These are phyloP conservation scores for Leptopilina boulardi DNA, from an alignment of 1,140 invertebrate species.

Conservation along the genomic window DNA sequence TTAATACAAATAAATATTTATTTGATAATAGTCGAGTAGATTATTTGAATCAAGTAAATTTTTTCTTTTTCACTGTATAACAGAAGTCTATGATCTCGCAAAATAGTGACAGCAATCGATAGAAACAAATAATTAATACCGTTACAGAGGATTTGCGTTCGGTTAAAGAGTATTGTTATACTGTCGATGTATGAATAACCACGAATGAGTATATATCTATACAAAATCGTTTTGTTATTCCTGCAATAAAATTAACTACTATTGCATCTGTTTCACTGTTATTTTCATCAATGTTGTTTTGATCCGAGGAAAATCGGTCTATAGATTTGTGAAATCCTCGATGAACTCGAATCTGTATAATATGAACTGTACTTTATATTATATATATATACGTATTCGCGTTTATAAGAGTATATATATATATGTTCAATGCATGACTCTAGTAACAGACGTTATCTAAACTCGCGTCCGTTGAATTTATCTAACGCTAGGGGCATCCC, in stretches of 20 bases:
- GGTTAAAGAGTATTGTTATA: constrained; percentile 2
- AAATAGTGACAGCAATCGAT: neutral
- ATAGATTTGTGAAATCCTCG: neutral
- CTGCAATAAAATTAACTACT: constrained; percentile 13
- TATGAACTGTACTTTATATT: no score
- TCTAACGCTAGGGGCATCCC: constrained; percentile 51
- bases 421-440: constrained; percentile 45
- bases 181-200: neutral
- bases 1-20: no score
- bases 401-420: neutral
- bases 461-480: constrained; percentile 56
- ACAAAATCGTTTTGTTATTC: neutral
- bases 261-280: neutral
- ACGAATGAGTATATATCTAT: neutral
- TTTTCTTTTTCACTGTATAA: no score
- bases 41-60: no score
- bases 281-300: constrained; percentile 10
- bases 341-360: neutral
- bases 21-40: no score
- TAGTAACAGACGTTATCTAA: constrained; percentile 54
- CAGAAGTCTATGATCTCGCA: neutral
- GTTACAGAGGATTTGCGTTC: neutral
- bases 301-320: neutral
- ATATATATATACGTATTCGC: constrained; percentile 39
- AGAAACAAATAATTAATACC: constrained; percentile 7